Conservation (phyloP, 2,797 vertebrate genomes). For the Mormyrus hasselquistii region DNA sequence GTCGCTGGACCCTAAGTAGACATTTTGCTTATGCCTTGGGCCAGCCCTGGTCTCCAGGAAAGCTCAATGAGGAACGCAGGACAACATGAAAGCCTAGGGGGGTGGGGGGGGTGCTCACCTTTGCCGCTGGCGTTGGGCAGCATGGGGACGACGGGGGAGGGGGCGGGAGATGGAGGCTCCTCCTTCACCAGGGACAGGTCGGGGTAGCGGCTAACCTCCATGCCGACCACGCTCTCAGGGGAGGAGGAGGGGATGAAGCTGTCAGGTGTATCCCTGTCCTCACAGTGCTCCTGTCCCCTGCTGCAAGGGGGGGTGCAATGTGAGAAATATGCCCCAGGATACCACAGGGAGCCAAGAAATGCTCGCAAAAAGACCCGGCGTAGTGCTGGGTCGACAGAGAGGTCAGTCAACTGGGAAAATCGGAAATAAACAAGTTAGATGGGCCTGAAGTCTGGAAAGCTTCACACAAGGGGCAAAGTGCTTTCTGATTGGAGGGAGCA, state of each 20-base stretch:
- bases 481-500: neutral
- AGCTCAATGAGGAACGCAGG: neutral
- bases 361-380: neutral
- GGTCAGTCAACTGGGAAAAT: neutral
- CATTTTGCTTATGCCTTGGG: neutral
- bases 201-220: constrained; percentile 84
- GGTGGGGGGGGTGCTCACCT: constrained; percentile 54
- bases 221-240: constrained; percentile 83
- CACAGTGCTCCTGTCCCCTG: constrained; percentile 76
- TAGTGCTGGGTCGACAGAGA: neutral
- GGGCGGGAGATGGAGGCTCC: constrained; percentile 79
- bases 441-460: neutral
- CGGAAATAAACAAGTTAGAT: neutral
- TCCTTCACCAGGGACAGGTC: constrained; percentile 84
- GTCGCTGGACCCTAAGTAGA: neutral
- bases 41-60: neutral
- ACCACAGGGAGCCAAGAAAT: neutral
- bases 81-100: neutral
- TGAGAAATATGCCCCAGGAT: neutral
- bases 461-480: neutral
- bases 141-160: constrained; percentile 82
- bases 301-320: neutral
- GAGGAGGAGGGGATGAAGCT: constrained; percentile 88
- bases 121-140: constrained; percentile 77
- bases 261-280: constrained; percentile 72